A percentile compares a stretch with the other conserved stretches of the same genome.
phyloP scores from a whole-genome alignment of 1,140 invertebrate genomes.

The Lycorma delicatula region DNA sequence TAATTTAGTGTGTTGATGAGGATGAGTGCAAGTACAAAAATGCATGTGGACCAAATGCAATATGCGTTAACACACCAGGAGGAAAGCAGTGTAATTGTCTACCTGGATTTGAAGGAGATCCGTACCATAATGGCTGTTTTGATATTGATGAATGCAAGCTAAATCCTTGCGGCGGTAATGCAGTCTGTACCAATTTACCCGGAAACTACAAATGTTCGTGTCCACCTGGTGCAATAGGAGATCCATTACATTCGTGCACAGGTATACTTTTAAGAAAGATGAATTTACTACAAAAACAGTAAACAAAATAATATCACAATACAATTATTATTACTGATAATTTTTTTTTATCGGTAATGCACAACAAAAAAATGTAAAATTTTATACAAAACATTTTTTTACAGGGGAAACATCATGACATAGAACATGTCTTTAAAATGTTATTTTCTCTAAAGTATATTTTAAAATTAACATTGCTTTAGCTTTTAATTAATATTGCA shows the following conservation, averaged over 20 bases:
- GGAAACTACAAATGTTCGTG: conserved; percentile 66
- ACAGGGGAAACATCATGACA: too few species aligned
- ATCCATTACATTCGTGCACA: conserved; percentile 57
- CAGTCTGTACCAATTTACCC: conserved; percentile 60
- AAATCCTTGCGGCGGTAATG: conserved; percentile 59
- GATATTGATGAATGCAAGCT: conserved; percentile 62
- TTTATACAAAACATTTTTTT: too few species aligned
- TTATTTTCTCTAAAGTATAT: too few species aligned
- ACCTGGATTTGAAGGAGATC: conserved; percentile 65
- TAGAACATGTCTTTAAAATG: too few species aligned
- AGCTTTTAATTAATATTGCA: too few species aligned
- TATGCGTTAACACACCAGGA: conserved; percentile 70
- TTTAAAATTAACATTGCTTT: too few species aligned
- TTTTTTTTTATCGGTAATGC: too few species aligned
- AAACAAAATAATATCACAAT: too few species aligned
- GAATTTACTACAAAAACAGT: too few species aligned
- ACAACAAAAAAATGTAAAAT: too few species aligned
- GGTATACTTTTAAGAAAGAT: conserved; percentile 43
- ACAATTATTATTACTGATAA: too few species aligned
- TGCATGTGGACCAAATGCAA: conserved; percentile 67
- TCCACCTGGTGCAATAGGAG: conserved; percentile 64
- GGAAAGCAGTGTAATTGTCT: conserved; percentile 75
- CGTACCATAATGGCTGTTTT: conserved; percentile 48
- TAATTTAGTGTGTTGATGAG: conserved; percentile 63
- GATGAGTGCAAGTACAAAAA: conserved; percentile 67